Base-by-base conservation (phyloP, 1,140 invertebrate genomes). In the Meloidogyne exigua region DNA sequence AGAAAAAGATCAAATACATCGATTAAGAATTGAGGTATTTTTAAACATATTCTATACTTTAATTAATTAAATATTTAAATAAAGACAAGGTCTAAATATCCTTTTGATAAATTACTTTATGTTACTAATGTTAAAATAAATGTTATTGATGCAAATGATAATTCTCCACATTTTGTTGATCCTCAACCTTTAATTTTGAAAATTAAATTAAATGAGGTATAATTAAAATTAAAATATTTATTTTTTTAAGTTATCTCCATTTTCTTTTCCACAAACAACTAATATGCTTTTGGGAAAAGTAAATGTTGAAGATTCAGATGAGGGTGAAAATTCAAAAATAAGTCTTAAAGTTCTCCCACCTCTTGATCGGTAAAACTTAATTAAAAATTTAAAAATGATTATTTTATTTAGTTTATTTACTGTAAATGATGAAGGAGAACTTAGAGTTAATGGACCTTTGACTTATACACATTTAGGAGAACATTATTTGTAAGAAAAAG, bases 81-180 rank as follows among this genome's bases (percentile, higher is more conserved):
- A 83, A 2, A 66, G 70, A 71, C 79, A 86, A 68, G 84, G 80
- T 68, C 76, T 76, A 5, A 77, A n/a, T 15, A 42, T 26, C 69
- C 69, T 18, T 26, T 36, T 18, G 49, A 73, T 32, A 76, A 76
- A 18, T 36, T 76, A n/a, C 44, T 68, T 81, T 76, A 49, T 32
- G 32, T 44, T 36, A 79, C 15, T 39, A 62, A 32, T 81, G 28
- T 68, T 36, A 70, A 68, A n/a, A 21, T 76, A 15, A n/a, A 64
- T 10, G 25, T 82, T 9, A 39, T 84, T 80, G 85, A 86, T 76
- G 84, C 73, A n/a, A 87, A 87, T 67, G 86, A 87, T 62, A 87
- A 87, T 63, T 63, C 84, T 5, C 85, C 85, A 2, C 36, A 82
- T 9, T 87, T 86, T 66, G 68, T 76, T 23, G 85, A 77, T 68